A percentile compares a stretch with the other conserved stretches of the same genome.
phyloP scores from a whole-genome alignment of 2,888 invertebrate species.

The Dasypolia templi region DNA sequence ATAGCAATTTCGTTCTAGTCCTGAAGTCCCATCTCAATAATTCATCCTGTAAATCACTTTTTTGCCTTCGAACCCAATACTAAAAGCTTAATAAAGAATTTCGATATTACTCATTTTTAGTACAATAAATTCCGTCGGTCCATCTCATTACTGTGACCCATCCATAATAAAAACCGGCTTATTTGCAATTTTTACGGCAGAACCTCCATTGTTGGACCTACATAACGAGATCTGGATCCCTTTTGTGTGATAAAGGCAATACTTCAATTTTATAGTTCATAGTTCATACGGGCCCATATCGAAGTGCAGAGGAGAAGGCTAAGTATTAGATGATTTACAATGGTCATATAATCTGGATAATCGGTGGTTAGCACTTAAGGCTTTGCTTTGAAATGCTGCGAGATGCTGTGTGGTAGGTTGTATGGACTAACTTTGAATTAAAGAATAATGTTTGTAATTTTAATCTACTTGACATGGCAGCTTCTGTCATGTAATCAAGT shows the following conservation, averaged over 20 bases:
- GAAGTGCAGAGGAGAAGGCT: constrained; percentile 77
- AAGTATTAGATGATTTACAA: constrained; percentile 87
- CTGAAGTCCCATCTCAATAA: background rate
- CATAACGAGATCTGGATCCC: constrained; percentile 82
- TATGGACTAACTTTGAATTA: background rate
- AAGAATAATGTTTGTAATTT: too few species aligned
- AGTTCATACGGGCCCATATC: constrained; percentile 81
- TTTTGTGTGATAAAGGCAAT: constrained; percentile 84
- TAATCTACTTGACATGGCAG: background rate
- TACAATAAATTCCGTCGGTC: constrained; percentile 67
- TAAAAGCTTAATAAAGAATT: constrained; percentile 62
- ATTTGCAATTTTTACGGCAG: constrained; percentile 88
- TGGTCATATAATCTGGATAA: constrained; percentile 87
- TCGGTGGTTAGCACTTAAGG: constrained; percentile 84
- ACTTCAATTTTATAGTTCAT: constrained; percentile 89
- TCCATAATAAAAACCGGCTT: constrained; percentile 79
- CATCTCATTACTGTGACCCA: constrained; percentile 80
- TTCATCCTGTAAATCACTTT: background rate
- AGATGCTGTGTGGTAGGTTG: constrained; percentile 58
- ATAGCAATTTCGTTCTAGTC: background rate
- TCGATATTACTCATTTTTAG: constrained; percentile 65
- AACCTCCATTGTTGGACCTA: constrained; percentile 79
- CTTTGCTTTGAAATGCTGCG: constrained; percentile 72
- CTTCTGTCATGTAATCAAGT: background rate
- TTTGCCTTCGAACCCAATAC: constrained; percentile 5